Evolutionary conservation across 2,797 vertebrate genomes (phyloP).

Genomic region (Todus mexicanus): DNA sequence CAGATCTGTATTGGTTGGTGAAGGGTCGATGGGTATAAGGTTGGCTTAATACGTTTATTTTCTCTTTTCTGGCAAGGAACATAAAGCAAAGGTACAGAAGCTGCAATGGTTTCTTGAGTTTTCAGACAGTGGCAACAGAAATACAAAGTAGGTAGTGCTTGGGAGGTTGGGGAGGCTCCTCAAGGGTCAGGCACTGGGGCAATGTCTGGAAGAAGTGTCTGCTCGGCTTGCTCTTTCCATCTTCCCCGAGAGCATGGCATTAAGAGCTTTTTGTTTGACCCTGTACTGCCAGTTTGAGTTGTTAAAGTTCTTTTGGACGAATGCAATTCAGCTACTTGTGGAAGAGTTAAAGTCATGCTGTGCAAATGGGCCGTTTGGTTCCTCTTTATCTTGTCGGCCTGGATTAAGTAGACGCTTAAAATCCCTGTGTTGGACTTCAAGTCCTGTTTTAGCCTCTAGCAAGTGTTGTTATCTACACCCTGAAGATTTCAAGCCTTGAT

Average conservation of each 20-base stretch:
- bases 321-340: neutral
- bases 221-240: neutral
- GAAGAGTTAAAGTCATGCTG: neutral
- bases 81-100: neutral
- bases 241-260: neutral
- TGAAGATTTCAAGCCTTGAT: neutral
- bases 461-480: neutral
- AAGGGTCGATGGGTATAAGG: neutral
- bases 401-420: neutral
- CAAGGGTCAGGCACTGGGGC: too few relatives aligned
- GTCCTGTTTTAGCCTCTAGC: neutral
- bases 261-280: neutral
- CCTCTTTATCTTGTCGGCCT: neutral
- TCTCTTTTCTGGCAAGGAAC: too few relatives aligned
- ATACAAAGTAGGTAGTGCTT: neutral
- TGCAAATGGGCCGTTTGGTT: neutral
- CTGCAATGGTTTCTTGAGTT: neutral
- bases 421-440: neutral
- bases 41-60: neutral
- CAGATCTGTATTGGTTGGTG: accelerated
- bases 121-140: neutral
- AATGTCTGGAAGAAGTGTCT: neutral
- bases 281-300: neutral
- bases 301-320: neutral
- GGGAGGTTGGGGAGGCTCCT: neutral